Percentiles rank a stretch among this genome's conserved stretches.
Conservation (phyloP, 2,113 vertebrate genomes). For the Nothocercus nigrocapillus region DNA sequence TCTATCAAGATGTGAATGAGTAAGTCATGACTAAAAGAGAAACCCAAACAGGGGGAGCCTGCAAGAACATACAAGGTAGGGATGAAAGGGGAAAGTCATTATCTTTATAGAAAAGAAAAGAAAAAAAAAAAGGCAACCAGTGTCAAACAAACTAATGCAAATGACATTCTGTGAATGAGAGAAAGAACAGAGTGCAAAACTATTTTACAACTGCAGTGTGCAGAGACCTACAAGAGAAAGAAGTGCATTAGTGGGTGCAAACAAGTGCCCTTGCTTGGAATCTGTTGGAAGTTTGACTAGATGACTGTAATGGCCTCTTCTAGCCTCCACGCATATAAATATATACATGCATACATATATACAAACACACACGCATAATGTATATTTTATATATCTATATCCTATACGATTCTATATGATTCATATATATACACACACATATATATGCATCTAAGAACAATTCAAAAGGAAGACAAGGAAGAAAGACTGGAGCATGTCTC, state of each 20-base stretch:
- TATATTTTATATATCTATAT: too few species aligned
- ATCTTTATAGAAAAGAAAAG: neutral
- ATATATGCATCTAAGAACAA: neutral
- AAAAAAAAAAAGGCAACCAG: neutral
- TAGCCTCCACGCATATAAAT: neutral
- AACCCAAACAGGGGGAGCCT: rapidly evolving
- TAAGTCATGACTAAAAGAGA: neutral
- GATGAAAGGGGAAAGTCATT: neutral
- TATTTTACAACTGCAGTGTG: neutral
- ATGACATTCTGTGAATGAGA: neutral
- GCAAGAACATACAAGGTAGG: neutral
- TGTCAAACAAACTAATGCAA: neutral
- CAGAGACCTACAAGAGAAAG: neutral
- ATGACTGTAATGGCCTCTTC: neutral
- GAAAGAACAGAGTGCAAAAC: neutral
- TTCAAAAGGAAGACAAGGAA: neutral
- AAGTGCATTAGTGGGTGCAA: neutral
- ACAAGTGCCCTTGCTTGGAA: neutral
- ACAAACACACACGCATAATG: neutral
- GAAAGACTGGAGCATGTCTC: neutral
- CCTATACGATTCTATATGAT: too few species aligned
- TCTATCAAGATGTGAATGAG: neutral
- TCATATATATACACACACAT: neutral
- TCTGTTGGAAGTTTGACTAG: neutral
- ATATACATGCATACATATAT: neutral